phyloP scores from a whole-genome alignment of 2,113 vertebrate species.

The Protobothrops mucrosquamatus region DNA sequence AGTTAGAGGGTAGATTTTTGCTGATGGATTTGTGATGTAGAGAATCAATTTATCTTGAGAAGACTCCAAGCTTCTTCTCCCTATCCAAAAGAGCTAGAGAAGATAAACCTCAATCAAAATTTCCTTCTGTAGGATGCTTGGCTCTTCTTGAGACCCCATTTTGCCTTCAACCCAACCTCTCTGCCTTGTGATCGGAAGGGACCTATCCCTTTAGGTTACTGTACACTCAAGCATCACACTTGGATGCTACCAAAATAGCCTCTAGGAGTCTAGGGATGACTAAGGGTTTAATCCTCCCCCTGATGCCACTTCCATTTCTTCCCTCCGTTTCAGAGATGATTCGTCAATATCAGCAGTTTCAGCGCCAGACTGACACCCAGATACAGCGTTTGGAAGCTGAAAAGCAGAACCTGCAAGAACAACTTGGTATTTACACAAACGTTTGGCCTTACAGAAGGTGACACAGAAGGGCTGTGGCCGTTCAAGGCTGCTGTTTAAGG shows the following conservation, averaged over 20 bases:
- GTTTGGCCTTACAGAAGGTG: neutral
- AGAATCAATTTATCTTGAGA: neutral
- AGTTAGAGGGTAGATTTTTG: too few relatives aligned
- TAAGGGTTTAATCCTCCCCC: neutral
- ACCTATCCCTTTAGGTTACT: neutral
- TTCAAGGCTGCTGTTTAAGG: neutral
- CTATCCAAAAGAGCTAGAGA: neutral
- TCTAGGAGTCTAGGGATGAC: neutral
- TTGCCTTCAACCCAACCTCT: neutral
- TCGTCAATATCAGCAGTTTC: slow-evolving; percentile 61
- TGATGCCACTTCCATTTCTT: rapidly evolving
- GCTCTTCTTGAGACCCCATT: too few relatives aligned
- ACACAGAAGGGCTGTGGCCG: neutral
- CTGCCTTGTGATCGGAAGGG: neutral
- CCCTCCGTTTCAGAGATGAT: slow-evolving; percentile 66
- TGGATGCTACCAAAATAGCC: neutral
- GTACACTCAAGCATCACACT: neutral
- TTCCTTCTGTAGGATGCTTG: neutral
- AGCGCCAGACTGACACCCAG: slow-evolving; percentile 55
- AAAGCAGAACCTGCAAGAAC: slow-evolving; percentile 56
- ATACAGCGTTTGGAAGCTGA: slow-evolving; percentile 65
- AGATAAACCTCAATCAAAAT: neutral
- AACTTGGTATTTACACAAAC: slow-evolving; percentile 57
- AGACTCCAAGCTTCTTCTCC: neutral
- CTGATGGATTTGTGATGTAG: neutral